Percentiles rank a stretch among this genome's conserved stretches.
These are phyloP conservation scores for Cydia fagiglandana DNA, from an alignment of 1,140 invertebrate species.

Conservation along the genomic window DNA sequence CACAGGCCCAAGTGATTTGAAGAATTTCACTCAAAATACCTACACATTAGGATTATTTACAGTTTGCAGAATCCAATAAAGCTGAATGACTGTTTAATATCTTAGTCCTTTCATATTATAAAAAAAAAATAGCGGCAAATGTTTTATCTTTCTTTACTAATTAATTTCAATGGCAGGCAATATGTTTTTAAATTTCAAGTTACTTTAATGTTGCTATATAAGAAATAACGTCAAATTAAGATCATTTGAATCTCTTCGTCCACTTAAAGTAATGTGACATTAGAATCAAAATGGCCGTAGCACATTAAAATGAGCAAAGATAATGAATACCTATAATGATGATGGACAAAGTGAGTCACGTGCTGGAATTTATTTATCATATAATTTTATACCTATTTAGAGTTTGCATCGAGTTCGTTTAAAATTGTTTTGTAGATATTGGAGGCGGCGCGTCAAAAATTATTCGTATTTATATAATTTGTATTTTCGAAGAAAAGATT, in stretches of 20 bases:
- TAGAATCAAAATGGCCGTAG: conserved; percentile 1
- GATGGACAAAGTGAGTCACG: conserved; percentile 20
- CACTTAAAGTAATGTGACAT: conserved; percentile 6
- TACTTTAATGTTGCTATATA: not conserved
- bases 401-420: not conserved
- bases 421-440: not conserved
- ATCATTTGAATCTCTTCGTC: conserved; percentile 19
- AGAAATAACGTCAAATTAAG: conserved; percentile 1
- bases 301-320: not conserved
- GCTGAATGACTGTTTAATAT: not conserved
- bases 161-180: not conserved
- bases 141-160: conserved; percentile 7
- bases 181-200: not conserved
- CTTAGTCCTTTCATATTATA: not conserved
- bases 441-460: no score
- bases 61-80: not conserved
- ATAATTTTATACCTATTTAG: conserved; percentile 3
- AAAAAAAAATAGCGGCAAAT: not conserved
- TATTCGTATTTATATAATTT: no score
- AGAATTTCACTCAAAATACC: no score
- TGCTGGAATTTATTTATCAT: conserved; percentile 15
- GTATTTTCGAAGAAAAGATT: no score
- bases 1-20: no score
- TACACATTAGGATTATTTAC: no score
- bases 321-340: conserved; percentile 12